Percentiles rank a stretch among this genome's conserved stretches.
Conservation (phyloP, 2,797 vertebrate species). For the Sebastes trivittatus region DNA sequence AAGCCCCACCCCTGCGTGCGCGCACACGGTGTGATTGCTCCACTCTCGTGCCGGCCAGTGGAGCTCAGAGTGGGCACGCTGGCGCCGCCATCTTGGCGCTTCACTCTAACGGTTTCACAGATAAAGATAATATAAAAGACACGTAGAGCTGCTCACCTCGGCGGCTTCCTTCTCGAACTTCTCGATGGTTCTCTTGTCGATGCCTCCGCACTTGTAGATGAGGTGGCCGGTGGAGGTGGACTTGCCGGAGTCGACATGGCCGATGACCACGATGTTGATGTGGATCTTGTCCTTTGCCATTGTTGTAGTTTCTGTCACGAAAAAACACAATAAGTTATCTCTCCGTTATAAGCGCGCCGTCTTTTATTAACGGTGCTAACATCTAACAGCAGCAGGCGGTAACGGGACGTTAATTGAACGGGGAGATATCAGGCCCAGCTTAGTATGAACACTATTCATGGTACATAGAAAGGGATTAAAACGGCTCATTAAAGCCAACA, state of each 20-base stretch:
- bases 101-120: background rate
- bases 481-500: fast-evolving
- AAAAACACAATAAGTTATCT: fast-evolving
- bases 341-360: fast-evolving
- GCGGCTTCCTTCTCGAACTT: constrained; percentile 89
- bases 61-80: constrained; percentile 62
- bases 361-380: fast-evolving
- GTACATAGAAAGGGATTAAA: fast-evolving
- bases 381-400: fast-evolving
- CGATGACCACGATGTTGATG: constrained; percentile 89
- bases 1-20: constrained; percentile 73
- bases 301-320: constrained; percentile 75
- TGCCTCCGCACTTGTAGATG: constrained; percentile 88
- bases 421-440: background rate
- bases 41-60: constrained; percentile 68
- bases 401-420: no score
- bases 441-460: background rate
- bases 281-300: constrained; percentile 89
- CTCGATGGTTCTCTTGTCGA: constrained; percentile 88
- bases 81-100: constrained; percentile 80
- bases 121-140: background rate
- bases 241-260: constrained; percentile 89
- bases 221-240: constrained; percentile 86
- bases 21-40: constrained; percentile 49
- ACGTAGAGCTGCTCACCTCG: constrained; percentile 76